Base-by-base conservation (phyloP, 2,113 vertebrate species). In the Cynocephalus volans region DNA sequence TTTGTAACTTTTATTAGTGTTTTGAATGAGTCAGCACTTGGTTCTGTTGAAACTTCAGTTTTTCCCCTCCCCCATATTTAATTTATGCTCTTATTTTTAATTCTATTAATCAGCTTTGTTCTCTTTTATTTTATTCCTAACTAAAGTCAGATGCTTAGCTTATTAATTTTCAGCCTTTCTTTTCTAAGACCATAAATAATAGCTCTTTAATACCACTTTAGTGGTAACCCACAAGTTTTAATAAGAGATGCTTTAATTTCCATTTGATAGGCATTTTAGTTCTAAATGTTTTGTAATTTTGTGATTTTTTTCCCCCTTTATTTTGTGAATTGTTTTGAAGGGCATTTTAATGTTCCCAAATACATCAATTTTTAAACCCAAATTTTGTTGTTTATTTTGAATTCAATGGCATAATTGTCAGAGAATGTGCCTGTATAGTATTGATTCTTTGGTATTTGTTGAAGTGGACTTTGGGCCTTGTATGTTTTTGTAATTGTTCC, bases 81-180 rank as follows among this genome's bases (percentile, higher is more conserved):
- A 67, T 67, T 75, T 33, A 81, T 81, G 41, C 11, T 33, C 67
- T 88, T 73, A 60, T 75, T 82, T 82, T 94, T 69, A 90, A 90
- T 77, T 90, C 36, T 24, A 54, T 76, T 18, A 70, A 0, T 65
- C 9, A 33, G 8, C 18, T 88, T 45, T 77, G 31, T 90, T 86
- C 28, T 77, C 26, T 86, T 77, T 69, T 41, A 36, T 62, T 77
- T 77, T 69, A 85, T 84, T 85, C 33, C 62, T 90, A 73, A 64
- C 54, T 64, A 33, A 77, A 77, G 41, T 41, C 31, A 41, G 36
- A 50, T 90, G 50, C 50, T 77, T 36, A 77, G 52, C 18, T 72
- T 45, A 41, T 88, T 86, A 12, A 67, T 56, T 76, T 90, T 70
- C 3, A 91, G 64, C 19, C 62, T 45, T 94, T 62, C 48, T n/a